Base-by-base conservation (phyloP, 2,797 vertebrate species). In the Melanotaenia pygmaea region DNA sequence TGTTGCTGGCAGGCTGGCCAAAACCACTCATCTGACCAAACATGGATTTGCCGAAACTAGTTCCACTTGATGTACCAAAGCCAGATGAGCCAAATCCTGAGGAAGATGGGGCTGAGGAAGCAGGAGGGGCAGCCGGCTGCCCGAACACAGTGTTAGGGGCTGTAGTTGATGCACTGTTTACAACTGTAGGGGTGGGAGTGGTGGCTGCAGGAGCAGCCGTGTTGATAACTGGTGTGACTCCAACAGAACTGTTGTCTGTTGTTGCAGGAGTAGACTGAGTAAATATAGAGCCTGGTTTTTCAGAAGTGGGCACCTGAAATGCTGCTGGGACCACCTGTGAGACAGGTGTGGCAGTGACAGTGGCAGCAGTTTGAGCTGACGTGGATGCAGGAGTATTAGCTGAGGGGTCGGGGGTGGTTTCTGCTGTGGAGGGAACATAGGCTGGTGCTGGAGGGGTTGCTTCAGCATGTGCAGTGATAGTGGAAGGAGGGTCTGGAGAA, bases 11-110 rank as follows among this genome's bases (percentile, higher is more conserved):
- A 0, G 96, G 91, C 81, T 97, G 96, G 13, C 95, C 95, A 12
- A 98, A 98, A 40, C 94, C 93, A 0, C 91, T 87, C 7, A 60
- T 66, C 71, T 93, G 0, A 83, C 96, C 96, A 35, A 98, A 98
- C 0, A 93, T 51, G 0, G 95, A 85, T 67, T 96, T 95, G 3
- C 94, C 94, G 0, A 95, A 81, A 32, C 89, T 90, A 0, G 95
- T 66, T 26, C 85, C 5, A 0, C 93, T 1, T 18, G 85, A 8
- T 14, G 82, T 0, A 6, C 81, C 86, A 40, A 94, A 93, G 8
- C 79, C 79, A 3, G 91, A 0, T 4, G 92, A 82, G 51, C 84
- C 81, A n/a, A 94, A 98, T 0, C 90, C 92, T 43, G 94, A 82
- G 0, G 95, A 74, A 5, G 92, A 79, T 0, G 85, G 76, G 1